These are phyloP conservation scores for Borostomias antarcticus DNA, from an alignment of 2,797 vertebrate species.

Conservation along the genomic window DNA sequence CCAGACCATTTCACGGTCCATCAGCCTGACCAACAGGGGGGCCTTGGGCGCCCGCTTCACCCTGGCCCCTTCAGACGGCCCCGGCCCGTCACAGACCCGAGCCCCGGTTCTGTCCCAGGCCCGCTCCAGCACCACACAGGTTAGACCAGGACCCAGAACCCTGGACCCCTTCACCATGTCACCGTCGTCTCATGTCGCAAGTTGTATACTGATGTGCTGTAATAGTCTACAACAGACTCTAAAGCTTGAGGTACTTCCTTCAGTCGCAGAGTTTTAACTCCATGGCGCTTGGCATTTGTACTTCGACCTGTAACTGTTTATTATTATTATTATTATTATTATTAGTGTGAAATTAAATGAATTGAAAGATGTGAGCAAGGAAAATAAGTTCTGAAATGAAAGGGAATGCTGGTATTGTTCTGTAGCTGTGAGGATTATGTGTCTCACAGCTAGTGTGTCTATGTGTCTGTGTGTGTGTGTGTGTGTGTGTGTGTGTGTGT, in stretches of 20 bases:
- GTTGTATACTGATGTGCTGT: no score
- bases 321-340: no score
- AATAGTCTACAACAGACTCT: no score
- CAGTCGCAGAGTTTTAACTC: no score
- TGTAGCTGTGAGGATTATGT: not conserved
- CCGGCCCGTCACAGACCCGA: conserved; percentile 42
- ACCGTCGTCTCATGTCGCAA: not conserved
- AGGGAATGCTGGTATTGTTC: no score
- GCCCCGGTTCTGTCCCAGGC: conserved; percentile 54
- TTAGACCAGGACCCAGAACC: conserved; percentile 5
- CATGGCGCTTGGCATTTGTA: no score
- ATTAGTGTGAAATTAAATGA: no score
- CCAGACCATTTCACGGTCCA: conserved; percentile 79
- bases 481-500: conserved; percentile 4
- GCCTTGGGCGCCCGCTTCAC: conserved; percentile 82
- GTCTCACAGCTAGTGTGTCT: not conserved
- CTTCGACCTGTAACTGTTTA: no score
- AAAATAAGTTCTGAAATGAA: no score
- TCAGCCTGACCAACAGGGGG: conserved; percentile 88
- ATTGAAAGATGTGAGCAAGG: no score
- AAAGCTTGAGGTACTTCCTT: no score
- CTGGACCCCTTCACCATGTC: not conserved
- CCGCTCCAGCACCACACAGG: conserved; percentile 8
- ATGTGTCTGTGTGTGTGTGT: conserved; percentile 16
- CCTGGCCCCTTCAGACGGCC: conserved; percentile 62